These are phyloP conservation scores for Mus spretus DNA, from an alignment of 2,797 vertebrate genomes.

Conservation along the genomic window DNA sequence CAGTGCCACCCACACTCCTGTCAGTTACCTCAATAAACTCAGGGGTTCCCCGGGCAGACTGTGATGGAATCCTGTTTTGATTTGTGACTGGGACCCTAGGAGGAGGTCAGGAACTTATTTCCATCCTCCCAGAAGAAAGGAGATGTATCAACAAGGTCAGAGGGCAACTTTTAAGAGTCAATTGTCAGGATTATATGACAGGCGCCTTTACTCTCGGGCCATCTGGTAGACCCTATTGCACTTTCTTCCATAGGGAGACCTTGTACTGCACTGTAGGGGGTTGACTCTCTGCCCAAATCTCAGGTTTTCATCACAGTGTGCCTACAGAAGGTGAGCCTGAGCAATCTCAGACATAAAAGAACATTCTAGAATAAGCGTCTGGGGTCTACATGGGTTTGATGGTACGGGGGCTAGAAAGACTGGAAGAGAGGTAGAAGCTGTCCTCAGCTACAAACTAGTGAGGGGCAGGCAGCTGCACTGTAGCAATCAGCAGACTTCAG, in stretches of 20 bases:
- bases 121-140: background rate
- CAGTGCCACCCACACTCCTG: background rate
- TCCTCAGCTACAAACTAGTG: background rate
- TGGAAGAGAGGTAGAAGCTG: background rate
- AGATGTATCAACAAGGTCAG: background rate
- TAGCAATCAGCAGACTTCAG: too few species aligned
- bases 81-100: background rate
- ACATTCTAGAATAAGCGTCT: background rate
- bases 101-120: background rate
- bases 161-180: background rate
- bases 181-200: too few species aligned
- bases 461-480: fast-evolving
- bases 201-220: background rate
- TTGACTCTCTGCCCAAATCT: background rate
- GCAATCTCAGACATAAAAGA: background rate
- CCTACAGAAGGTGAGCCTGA: background rate
- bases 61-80: background rate
- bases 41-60: background rate
- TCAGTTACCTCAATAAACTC: background rate
- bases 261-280: background rate
- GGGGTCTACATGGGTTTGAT: background rate
- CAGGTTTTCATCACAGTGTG: background rate
- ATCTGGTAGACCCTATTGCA: background rate
- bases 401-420: background rate
- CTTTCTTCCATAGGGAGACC: background rate